These are phyloP conservation scores for Cervus canadensis DNA, from an alignment of 2,113 vertebrate species.

Conservation along the genomic window DNA sequence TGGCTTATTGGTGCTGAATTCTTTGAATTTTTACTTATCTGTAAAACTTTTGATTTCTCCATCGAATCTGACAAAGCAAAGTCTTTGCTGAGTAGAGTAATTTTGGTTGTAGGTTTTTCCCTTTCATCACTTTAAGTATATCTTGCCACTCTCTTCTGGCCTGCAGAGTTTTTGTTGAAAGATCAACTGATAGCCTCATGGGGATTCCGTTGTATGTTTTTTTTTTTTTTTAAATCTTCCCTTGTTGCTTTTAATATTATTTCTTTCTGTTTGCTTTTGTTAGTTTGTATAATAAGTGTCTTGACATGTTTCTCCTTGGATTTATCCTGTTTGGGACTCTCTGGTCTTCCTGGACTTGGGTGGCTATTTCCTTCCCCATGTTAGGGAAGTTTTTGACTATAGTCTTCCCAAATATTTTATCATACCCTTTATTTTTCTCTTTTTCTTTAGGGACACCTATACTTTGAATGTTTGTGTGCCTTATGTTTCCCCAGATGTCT, in stretches of 20 bases:
- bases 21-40: neutral
- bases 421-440: neutral
- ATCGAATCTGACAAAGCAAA: neutral
- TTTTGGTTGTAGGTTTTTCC: neutral
- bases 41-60: neutral
- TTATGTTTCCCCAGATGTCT: neutral
- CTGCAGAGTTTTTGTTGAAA: neutral
- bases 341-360: neutral
- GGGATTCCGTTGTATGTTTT: neutral
- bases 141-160: neutral
- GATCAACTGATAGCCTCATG: neutral
- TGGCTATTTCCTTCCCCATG: neutral
- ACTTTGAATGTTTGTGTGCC: neutral
- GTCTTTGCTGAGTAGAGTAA: neutral
- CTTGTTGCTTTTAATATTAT: neutral
- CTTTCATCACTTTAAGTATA: neutral
- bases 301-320: neutral
- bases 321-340: neutral
- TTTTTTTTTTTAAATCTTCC: neutral
- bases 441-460: neutral
- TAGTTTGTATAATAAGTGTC: neutral
- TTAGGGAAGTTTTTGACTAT: neutral
- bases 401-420: neutral
- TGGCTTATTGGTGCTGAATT: neutral
- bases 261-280: neutral